Conservation (phyloP, 2,797 vertebrate genomes). For the Dermochelys coriacea region DNA sequence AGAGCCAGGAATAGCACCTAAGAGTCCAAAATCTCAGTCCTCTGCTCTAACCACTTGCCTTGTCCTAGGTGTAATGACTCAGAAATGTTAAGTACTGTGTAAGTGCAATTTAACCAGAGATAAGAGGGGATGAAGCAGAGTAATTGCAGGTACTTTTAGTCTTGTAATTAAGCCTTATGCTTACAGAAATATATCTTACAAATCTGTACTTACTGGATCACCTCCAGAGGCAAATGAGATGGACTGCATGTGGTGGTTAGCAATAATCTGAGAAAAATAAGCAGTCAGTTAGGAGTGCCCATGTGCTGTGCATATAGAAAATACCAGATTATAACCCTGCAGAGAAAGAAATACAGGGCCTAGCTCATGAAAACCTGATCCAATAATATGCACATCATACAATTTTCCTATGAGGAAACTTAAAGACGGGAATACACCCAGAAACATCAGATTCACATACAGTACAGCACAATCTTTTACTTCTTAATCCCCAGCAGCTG, state of each 20-base stretch:
- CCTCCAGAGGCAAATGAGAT: slow-evolving; percentile 98
- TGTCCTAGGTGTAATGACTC: background rate
- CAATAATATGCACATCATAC: background rate
- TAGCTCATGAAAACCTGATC: background rate
- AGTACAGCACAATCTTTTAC: background rate
- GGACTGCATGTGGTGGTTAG: slow-evolving; percentile 94
- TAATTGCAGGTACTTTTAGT: slow-evolving; percentile 27
- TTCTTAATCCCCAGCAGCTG: background rate
- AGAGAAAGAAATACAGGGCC: background rate
- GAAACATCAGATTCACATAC: background rate
- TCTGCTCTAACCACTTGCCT: background rate
- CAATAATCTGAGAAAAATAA: slow-evolving; percentile 88
- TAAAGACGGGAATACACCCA: background rate
- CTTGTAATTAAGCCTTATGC: slow-evolving; percentile 32
- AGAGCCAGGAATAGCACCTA: background rate
- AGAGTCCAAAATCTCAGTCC: background rate
- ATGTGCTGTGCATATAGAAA: background rate
- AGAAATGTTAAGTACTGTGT: background rate
- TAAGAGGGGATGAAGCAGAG: slow-evolving; percentile 15
- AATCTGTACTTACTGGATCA: slow-evolving; percentile 89
- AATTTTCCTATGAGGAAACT: slow-evolving; percentile 4
- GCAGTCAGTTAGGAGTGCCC: slow-evolving; percentile 53
- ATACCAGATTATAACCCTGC: background rate
- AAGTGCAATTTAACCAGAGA: background rate
- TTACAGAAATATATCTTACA: slow-evolving; percentile 37